These are phyloP conservation scores for Magallana gigas DNA, from an alignment of 1,140 invertebrate genomes.

Conservation along the genomic window DNA sequence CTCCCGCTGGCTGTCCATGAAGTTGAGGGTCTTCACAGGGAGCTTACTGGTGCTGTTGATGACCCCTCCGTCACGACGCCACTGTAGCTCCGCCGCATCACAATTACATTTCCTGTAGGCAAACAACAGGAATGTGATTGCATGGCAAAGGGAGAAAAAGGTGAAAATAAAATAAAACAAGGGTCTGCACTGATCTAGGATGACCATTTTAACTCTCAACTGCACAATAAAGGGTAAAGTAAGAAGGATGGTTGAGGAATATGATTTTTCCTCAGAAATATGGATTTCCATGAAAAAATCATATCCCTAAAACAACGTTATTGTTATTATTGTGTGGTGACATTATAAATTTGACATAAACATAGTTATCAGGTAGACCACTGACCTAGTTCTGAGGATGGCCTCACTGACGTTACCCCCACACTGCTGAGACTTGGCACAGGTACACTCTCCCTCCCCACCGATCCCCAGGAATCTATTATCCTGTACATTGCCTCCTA, in stretches of 20 bases:
- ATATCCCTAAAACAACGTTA: too few relatives aligned
- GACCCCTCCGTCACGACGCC: slow-evolving; percentile 66
- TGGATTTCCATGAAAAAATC: too few relatives aligned
- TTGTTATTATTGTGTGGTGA: too few relatives aligned
- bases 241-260: too few relatives aligned
- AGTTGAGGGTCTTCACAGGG: slow-evolving; percentile 57
- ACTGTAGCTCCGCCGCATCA: slow-evolving; percentile 65
- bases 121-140: not conserved
- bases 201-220: not conserved
- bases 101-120: slow-evolving; percentile 70
- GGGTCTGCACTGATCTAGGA: too few relatives aligned
- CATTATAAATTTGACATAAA: too few relatives aligned
- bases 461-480: slow-evolving; percentile 57
- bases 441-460: slow-evolving; percentile 56
- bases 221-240: not conserved
- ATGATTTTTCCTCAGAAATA: too few relatives aligned
- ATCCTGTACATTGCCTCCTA: slow-evolving; percentile 31
- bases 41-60: slow-evolving; percentile 57
- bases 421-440: slow-evolving; percentile 57
- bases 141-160: too few relatives aligned
- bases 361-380: not conserved
- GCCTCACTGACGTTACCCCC: slow-evolving; percentile 53
- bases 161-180: too few relatives aligned
- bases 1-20: slow-evolving; percentile 28
- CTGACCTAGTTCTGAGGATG: slow-evolving; percentile 54